Evolutionary conservation across 1,140 invertebrate species (phyloP).

Genomic region (Parapsyche elsis): DNA sequence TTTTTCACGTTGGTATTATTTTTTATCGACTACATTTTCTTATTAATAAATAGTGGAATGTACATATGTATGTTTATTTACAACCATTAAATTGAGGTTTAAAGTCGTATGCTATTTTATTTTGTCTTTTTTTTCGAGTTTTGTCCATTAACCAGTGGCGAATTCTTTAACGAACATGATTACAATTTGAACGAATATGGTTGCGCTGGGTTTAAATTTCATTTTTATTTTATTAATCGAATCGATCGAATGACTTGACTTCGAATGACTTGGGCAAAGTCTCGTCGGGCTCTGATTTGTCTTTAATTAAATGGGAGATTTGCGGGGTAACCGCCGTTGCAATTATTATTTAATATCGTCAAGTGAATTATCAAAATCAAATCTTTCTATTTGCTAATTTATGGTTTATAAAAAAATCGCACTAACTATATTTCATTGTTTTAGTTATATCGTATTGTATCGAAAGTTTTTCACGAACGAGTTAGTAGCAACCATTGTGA

Average conservation of each 20-base stretch:
- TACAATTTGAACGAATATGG: background rate
- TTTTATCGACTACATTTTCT: constrained; percentile 14
- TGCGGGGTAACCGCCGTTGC: background rate
- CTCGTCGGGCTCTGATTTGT: background rate
- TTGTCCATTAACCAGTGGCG: background rate
- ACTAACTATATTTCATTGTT: background rate
- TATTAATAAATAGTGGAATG: background rate
- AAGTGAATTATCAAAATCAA: background rate
- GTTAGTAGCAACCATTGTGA: too few species aligned
- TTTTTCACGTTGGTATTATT: constrained; percentile 13
- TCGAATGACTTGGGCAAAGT: background rate
- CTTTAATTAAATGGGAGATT: constrained; percentile 18
- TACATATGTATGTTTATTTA: background rate
- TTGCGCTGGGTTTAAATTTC: background rate
- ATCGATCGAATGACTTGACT: too few species aligned
- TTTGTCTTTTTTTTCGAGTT: background rate
- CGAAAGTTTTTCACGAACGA: too few species aligned
- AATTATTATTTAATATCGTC: background rate
- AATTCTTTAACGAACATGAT: background rate
- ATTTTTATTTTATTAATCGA: constrained; percentile 11
- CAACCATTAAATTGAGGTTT: background rate
- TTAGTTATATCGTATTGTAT: background rate
- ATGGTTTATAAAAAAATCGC: background rate
- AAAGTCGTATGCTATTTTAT: background rate
- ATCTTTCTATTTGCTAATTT: background rate